Evolutionary conservation across 37 sponge, comb jelly and placozoan species (phyloP).

Genomic region (Haliclona indistincta): DNA sequence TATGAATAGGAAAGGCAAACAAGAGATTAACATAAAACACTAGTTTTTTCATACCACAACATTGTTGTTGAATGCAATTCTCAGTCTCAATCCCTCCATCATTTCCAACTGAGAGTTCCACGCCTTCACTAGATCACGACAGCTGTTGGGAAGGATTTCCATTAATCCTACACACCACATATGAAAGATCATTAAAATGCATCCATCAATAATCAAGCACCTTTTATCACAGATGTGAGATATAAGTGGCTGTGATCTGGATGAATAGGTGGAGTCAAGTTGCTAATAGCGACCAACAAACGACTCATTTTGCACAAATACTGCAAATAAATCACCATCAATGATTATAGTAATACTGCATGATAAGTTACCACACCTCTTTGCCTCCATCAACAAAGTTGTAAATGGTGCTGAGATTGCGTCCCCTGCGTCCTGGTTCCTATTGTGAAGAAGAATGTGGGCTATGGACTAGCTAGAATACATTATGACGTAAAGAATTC

Average conservation of each 20-base stretch:
- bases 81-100: not conserved
- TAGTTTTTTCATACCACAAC: not conserved
- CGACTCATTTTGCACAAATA: slow-evolving; percentile 40
- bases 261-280: slow-evolving; percentile 32
- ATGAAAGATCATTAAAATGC: not conserved
- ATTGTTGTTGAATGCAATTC: not conserved
- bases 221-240: too few relatives aligned
- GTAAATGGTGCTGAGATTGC: slow-evolving; percentile 31
- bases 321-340: not conserved
- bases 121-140: not conserved
- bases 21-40: too few relatives aligned
- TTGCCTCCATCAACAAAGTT: slow-evolving; percentile 47
- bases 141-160: not conserved
- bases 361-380: slow-evolving; percentile 15
- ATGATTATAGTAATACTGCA: too few relatives aligned
- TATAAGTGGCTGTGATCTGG: slow-evolving; percentile 43
- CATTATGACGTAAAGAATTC: not conserved
- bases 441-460: too few relatives aligned
- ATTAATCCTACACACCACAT: slow-evolving; percentile 1
- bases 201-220: too few relatives aligned
- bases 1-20: not conserved
- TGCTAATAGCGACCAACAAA: slow-evolving; percentile 32
- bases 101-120: not conserved
- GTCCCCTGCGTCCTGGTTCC: too few relatives aligned
- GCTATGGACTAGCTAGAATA: too few relatives aligned